phyloP scores from a whole-genome alignment of 2,797 vertebrate species.

The Enteromius viviparus region DNA sequence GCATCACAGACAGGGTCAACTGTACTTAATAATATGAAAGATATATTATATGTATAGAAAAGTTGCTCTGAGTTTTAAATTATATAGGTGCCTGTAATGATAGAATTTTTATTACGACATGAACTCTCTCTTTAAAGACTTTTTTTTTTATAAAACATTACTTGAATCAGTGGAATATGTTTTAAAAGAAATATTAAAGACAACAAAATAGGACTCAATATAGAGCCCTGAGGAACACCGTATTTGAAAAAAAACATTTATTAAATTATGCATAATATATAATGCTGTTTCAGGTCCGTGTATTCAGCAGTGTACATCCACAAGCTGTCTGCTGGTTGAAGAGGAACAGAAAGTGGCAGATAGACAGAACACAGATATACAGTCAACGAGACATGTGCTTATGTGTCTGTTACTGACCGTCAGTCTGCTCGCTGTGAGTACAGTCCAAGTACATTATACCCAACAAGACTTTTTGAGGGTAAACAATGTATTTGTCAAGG shows the following conservation, averaged over 20 bases:
- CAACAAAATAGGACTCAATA: neutral
- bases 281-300: slow-evolving; percentile 78
- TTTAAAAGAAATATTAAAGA: neutral
- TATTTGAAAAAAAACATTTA: no score
- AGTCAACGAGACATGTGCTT: slow-evolving; percentile 88
- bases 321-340: slow-evolving; percentile 83
- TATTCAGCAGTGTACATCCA: slow-evolving; percentile 79
- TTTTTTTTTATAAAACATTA: neutral
- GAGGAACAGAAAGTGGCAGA: slow-evolving; percentile 86
- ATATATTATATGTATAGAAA: neutral
- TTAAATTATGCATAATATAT: neutral
- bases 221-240: slow-evolving; percentile 14
- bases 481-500: neutral
- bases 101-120: neutral
- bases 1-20: neutral
- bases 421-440: slow-evolving; percentile 89
- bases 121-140: neutral
- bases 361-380: slow-evolving; percentile 81
- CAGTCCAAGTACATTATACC: neutral
- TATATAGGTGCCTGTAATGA: neutral
- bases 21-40: neutral
- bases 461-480: neutral
- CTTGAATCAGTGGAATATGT: neutral
- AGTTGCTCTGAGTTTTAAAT: neutral
- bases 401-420: slow-evolving; percentile 87